Conservation (phyloP, 2,888 invertebrate species). For the Palloptera scutellata region DNA sequence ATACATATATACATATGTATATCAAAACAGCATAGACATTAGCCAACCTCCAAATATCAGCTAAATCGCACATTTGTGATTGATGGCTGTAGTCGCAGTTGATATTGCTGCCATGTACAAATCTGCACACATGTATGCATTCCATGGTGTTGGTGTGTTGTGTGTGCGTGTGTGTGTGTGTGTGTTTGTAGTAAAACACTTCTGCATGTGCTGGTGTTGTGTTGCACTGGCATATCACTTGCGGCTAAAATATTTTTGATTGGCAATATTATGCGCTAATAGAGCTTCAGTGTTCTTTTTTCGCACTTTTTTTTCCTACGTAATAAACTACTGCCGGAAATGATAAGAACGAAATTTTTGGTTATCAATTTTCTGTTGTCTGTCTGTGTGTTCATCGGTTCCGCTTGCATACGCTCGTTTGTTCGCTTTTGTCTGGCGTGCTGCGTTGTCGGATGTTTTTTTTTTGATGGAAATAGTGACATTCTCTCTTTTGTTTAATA, state of each 20-base stretch:
- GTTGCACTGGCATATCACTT: neutral
- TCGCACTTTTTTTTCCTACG: neutral
- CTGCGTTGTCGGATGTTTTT: too few relatives aligned
- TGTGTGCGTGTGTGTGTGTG: conserved; percentile 3
- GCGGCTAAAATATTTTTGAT: neutral
- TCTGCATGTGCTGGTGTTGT: neutral
- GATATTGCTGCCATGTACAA: conserved; percentile 9
- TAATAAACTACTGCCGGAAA: too few relatives aligned
- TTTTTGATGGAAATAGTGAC: too few relatives aligned
- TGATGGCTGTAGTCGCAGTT: conserved; percentile 21
- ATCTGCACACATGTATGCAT: conserved; percentile 20
- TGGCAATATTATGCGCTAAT: neutral
- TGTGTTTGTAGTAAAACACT: conserved; percentile 6
- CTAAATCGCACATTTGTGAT: conserved; percentile 9
- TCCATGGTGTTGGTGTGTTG: conserved; percentile 3
- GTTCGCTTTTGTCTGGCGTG: neutral
- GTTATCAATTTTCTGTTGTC: neutral
- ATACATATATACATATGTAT: conserved; percentile 1
- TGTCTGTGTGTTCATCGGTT: neutral
- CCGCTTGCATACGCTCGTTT: neutral
- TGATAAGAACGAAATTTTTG: too few relatives aligned
- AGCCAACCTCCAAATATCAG: too few relatives aligned
- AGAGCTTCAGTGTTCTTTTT: neutral
- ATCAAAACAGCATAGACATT: neutral
- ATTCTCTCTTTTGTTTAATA: too few relatives aligned